Evolutionary conservation across 2,888 invertebrate species (phyloP).

Genomic region (Leptogaster cylindrica): DNA sequence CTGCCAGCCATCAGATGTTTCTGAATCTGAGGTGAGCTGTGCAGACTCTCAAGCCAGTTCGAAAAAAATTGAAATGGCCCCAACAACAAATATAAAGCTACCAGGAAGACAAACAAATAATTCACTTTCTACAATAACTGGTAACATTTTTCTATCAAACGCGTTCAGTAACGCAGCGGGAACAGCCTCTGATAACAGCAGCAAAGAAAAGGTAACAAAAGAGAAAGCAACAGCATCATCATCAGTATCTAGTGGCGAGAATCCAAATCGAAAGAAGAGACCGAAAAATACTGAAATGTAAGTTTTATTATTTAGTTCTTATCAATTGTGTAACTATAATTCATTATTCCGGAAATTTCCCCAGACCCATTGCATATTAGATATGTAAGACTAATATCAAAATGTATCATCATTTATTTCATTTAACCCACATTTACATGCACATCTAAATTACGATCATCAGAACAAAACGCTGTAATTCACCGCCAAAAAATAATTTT

Average conservation of each 20-base stretch:
- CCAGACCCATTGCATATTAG: background rate
- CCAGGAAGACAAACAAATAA: constrained; percentile 85
- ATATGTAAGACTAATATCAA: background rate
- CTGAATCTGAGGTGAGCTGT: constrained; percentile 17
- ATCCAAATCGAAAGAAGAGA: constrained; percentile 62
- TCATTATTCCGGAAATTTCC: background rate
- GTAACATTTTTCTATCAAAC: constrained; percentile 77
- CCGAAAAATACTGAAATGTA: constrained; percentile 75
- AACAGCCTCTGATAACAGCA: constrained; percentile 56
- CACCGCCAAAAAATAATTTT: constrained; percentile 51
- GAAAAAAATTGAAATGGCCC: constrained; percentile 55
- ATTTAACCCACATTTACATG: constrained; percentile 9
- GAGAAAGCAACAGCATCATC: constrained; percentile 40
- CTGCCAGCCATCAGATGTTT: constrained; percentile 21
- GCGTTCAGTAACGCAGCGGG: constrained; percentile 48
- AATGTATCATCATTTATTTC: constrained; percentile 1
- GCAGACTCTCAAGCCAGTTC: constrained; percentile 23
- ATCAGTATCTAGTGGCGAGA: constrained; percentile 29
- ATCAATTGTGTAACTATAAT: background rate
- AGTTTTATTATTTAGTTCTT: constrained; percentile 53
- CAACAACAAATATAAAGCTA: constrained; percentile 60
- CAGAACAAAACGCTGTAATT: constrained; percentile 44
- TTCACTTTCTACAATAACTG: constrained; percentile 82
- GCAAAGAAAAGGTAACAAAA: constrained; percentile 48
- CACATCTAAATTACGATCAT: background rate